These are phyloP conservation scores for Pterostichus madidus DNA, from an alignment of 2,888 invertebrate genomes.

Conservation along the genomic window DNA sequence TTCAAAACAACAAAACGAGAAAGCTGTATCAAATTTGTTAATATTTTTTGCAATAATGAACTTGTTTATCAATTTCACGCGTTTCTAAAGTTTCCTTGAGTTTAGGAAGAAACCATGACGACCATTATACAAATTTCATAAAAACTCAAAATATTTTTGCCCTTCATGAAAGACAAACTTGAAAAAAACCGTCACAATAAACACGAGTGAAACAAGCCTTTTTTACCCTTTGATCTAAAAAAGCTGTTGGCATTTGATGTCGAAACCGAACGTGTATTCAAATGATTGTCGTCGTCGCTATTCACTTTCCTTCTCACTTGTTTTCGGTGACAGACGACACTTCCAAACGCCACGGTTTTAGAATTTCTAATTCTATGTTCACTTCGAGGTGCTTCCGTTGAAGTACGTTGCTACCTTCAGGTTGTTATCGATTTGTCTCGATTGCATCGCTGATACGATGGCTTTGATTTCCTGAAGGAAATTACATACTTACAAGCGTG, in stretches of 20 bases:
- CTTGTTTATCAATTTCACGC: not conserved
- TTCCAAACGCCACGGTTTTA: constrained; percentile 50
- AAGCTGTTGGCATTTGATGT: constrained; percentile 46
- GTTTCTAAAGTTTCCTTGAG: constrained; percentile 11
- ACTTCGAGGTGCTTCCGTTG: constrained; percentile 58
- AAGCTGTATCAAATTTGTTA: too few species aligned
- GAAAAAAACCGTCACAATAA: constrained; percentile 22
- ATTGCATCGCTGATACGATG: constrained; percentile 33
- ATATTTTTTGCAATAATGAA: constrained; percentile 6
- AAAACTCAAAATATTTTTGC: constrained; percentile 26
- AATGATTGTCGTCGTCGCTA: constrained; percentile 18
- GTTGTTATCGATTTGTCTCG: constrained; percentile 47
- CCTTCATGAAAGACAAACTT: constrained; percentile 18
- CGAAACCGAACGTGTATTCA: constrained; percentile 39
- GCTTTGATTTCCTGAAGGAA: constrained; percentile 51
- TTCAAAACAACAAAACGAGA: too few species aligned
- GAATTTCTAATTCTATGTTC: constrained; percentile 58
- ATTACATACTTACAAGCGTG: constrained; percentile 31
- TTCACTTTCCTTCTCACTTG: constrained; percentile 64
- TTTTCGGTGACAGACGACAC: constrained; percentile 54
- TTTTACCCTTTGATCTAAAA: constrained; percentile 10
- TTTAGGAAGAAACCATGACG: constrained; percentile 8
- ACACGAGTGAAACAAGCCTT: not conserved
- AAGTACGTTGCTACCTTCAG: constrained; percentile 30
- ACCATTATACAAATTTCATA: not conserved